phyloP scores from a whole-genome alignment of 35 echinoderm and acorn worm genomes.

The Eucidaris tribuloides region DNA sequence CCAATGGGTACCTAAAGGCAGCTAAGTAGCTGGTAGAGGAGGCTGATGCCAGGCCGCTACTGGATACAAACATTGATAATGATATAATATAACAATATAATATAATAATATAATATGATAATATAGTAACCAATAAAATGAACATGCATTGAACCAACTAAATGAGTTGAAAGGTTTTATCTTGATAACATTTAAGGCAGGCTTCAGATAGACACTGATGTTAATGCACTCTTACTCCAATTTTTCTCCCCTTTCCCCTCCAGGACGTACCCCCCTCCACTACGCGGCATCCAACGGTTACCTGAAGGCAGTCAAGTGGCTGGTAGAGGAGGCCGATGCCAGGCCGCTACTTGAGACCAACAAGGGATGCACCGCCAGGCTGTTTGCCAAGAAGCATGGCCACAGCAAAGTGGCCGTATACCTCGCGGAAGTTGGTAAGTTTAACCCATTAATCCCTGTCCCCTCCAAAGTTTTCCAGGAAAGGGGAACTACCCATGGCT shows the following conservation, averaged over 20 bases:
- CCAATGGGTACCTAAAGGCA: constrained; percentile 71
- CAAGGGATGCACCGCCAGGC: constrained; percentile 77
- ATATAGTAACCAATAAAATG: too few species aligned
- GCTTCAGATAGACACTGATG: too few species aligned
- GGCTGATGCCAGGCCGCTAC: constrained; percentile 46
- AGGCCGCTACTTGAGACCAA: constrained; percentile 63
- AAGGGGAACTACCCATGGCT: too few species aligned
- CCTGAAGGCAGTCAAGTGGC: constrained; percentile 76
- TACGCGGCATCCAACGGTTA: constrained; percentile 78
- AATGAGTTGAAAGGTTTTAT: too few species aligned
- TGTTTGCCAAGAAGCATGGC: constrained; percentile 79
- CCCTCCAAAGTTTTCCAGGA: too few species aligned
- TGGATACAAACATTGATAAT: constrained; percentile 71
- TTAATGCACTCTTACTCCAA: too few species aligned
- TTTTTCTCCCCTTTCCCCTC: background rate
- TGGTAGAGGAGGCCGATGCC: constrained; percentile 66
- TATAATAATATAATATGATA: too few species aligned
- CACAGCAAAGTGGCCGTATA: constrained; percentile 83
- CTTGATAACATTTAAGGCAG: too few species aligned
- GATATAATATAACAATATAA: too few species aligned
- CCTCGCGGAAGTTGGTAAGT: constrained; percentile 80
- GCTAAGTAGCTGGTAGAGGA: constrained; percentile 89
- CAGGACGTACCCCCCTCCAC: constrained; percentile 76
- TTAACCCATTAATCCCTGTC: too few species aligned
- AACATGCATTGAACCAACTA: too few species aligned